phyloP scores from a whole-genome alignment of 2,797 vertebrate genomes.

The Dendrocincla fuliginosa region DNA sequence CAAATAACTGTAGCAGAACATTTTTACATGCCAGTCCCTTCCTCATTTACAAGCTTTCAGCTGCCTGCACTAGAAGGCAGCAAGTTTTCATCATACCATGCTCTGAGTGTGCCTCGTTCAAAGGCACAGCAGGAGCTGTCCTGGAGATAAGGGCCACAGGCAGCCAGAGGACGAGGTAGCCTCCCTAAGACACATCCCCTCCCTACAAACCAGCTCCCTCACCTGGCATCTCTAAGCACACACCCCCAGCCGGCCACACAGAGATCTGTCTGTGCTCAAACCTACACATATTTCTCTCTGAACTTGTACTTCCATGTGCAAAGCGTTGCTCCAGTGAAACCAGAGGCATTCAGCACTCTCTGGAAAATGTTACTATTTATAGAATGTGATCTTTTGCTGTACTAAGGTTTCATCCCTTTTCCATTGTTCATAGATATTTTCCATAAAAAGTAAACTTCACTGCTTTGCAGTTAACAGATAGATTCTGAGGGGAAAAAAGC shows the following conservation, averaged over 20 bases:
- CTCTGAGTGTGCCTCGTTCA: not conserved
- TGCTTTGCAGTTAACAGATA: not conserved
- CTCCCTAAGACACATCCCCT: not conserved
- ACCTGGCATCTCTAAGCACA: not conserved
- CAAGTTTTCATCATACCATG: fast-evolving
- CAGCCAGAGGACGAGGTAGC: not conserved
- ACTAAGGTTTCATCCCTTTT: not conserved
- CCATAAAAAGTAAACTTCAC: not conserved
- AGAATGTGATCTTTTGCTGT: not conserved
- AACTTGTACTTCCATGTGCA: not conserved
- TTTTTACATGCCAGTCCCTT: not conserved
- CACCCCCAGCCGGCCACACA: fast-evolving
- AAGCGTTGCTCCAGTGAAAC: not conserved
- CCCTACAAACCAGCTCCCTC: fast-evolving
- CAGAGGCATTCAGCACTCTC: not conserved
- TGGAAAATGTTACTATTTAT: not conserved
- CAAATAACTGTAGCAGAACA: fast-evolving
- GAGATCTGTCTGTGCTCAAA: fast-evolving
- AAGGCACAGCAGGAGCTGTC: not conserved
- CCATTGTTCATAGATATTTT: not conserved
- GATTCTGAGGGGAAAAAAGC: not conserved
- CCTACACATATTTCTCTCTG: not conserved
- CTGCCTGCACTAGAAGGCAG: too few species aligned
- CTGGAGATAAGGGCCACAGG: not conserved
- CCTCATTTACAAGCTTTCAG: not conserved